Evolutionary conservation across 1,140 invertebrate genomes (phyloP).

Genomic region (Psilanteris sp.): DNA sequence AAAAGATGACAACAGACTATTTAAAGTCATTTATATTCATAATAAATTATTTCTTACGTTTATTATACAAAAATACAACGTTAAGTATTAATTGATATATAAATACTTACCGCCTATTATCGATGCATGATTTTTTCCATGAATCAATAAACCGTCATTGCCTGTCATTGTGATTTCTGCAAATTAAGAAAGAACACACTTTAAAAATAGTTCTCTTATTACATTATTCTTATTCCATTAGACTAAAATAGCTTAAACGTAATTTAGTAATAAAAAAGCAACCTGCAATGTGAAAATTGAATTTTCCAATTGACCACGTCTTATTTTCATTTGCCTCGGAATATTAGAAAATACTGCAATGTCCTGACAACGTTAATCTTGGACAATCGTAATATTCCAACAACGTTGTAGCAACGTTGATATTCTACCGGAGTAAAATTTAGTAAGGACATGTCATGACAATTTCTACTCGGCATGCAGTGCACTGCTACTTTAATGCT

Average conservation of each 20-base stretch:
- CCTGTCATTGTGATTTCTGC: constrained; percentile 30
- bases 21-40: too few species aligned
- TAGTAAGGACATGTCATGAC: constrained; percentile 51
- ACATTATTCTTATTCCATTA: too few species aligned
- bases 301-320: constrained; percentile 54
- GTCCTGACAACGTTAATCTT: constrained; percentile 43
- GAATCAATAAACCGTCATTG: constrained; percentile 22
- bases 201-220: too few species aligned
- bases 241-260: not conserved
- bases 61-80: too few species aligned
- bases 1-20: too few species aligned
- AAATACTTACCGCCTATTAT: constrained; percentile 38
- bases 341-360: constrained; percentile 50
- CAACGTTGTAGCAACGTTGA: constrained; percentile 49
- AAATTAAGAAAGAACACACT: too few species aligned
- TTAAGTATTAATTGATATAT: too few species aligned
- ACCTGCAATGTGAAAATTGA: constrained; percentile 36
- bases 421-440: constrained; percentile 52
- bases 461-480: constrained; percentile 49
- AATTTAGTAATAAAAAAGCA: constrained; percentile 15
- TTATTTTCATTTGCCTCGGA: constrained; percentile 55
- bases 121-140: constrained; percentile 50
- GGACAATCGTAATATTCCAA: constrained; percentile 58
- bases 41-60: too few species aligned
- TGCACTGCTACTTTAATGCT: constrained; percentile 37